These are phyloP conservation scores for Melanotus villosus DNA, from an alignment of 2,888 invertebrate species.

Conservation along the genomic window DNA sequence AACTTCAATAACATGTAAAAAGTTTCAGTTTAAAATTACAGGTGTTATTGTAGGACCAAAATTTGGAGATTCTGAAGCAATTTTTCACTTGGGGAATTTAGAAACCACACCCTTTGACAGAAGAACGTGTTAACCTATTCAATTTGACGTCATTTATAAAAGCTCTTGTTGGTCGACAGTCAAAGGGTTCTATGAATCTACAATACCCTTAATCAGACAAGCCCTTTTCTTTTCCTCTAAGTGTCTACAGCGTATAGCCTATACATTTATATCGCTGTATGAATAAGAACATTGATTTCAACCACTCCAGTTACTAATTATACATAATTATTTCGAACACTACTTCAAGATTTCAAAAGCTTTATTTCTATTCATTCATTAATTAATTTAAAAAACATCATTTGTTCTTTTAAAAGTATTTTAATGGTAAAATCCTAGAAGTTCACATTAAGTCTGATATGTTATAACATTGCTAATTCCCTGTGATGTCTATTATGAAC, in stretches of 20 bases:
- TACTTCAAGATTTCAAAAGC: too few relatives aligned
- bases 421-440: neutral
- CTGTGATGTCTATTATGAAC: neutral
- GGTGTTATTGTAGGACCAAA: too few relatives aligned
- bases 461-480: conserved; percentile 14
- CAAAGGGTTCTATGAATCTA: neutral
- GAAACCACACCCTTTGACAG: too few relatives aligned
- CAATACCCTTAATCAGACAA: neutral
- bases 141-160: conserved; percentile 1
- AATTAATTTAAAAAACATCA: too few relatives aligned
- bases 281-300: neutral
- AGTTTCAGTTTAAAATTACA: too few relatives aligned
- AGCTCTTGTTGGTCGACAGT: neutral
- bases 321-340: neutral
- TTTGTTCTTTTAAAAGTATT: too few relatives aligned
- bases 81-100: too few relatives aligned
- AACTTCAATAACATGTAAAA: too few relatives aligned
- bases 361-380: too few relatives aligned
- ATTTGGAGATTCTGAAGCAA: too few relatives aligned
- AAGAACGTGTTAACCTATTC: too few relatives aligned
- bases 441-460: neutral
- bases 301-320: neutral
- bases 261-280: neutral
- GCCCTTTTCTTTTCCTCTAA: neutral
- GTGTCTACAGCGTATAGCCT: too few relatives aligned